A percentile compares a stretch with the other conserved stretches of the same genome.
Evolutionary conservation across 1,140 invertebrate genomes (phyloP).

Genomic region (Leptonema lineaticorne): DNA sequence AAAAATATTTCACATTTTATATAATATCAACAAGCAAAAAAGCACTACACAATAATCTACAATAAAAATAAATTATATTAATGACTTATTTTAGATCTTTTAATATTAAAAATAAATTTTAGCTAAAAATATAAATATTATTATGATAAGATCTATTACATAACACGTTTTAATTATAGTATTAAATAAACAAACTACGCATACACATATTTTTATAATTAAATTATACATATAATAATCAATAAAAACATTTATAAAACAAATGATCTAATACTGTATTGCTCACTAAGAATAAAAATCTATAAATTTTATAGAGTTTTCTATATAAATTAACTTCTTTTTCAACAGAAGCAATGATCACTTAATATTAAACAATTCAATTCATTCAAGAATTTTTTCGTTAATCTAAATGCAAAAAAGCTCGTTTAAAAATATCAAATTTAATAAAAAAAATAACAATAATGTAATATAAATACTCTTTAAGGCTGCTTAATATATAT

Average conservation of each 20-base stretch:
- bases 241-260: conserved; percentile 38
- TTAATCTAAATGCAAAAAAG: neutral
- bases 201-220: no score
- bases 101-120: neutral
- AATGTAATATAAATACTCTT: neutral
- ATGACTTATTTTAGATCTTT: neutral
- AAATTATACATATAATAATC: no score
- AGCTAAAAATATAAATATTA: neutral
- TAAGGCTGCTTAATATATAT: no score
- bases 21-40: neutral
- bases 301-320: conserved; percentile 38
- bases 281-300: conserved; percentile 15
- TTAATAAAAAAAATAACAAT: neutral
- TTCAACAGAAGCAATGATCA: neutral
- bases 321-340: neutral
- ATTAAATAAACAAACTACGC: neutral
- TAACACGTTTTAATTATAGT: neutral
- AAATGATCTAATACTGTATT: conserved; percentile 34
- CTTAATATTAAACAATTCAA: neutral
- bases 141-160: neutral
- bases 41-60: neutral
- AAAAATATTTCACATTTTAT: neutral
- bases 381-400: neutral
- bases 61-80: conserved; percentile 21
- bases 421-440: neutral